Evolutionary conservation across 2,888 invertebrate genomes (phyloP).

Genomic region (Hedychridium roseum): DNA sequence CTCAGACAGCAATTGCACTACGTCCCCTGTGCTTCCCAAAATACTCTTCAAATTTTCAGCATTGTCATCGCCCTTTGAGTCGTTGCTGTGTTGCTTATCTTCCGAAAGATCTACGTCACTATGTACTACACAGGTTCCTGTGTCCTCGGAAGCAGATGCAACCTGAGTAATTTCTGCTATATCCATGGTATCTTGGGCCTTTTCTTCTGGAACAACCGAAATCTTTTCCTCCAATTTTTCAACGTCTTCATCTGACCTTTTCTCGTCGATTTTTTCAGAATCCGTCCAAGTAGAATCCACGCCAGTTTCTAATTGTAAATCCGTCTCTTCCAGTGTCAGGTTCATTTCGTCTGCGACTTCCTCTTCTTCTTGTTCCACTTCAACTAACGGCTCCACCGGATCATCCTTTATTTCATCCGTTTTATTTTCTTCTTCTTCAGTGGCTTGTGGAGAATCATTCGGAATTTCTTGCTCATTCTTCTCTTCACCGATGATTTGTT

Average conservation of each 20-base stretch:
- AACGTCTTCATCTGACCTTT: no score
- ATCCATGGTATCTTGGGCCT: no score
- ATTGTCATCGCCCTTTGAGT: constrained; percentile 8
- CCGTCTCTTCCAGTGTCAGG: constrained; percentile 19
- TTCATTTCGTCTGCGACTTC: constrained; percentile 8
- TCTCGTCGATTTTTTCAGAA: no score
- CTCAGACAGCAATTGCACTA: constrained; percentile 33
- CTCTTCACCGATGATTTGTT: not conserved
- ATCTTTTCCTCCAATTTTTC: no score
- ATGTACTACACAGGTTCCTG: no score
- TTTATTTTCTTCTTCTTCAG: constrained; percentile 3
- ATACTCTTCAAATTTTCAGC: constrained; percentile 23
- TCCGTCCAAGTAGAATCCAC: no score
- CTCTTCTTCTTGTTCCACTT: constrained; percentile 7
- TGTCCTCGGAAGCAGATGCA: no score
- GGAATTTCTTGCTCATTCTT: constrained; percentile 5
- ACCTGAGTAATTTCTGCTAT: no score
- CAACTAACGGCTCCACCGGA: not conserved
- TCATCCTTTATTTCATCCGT: constrained; percentile 1
- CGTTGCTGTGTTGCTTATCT: no score
- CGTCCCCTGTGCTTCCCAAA: constrained; percentile 20
- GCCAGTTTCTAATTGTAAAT: constrained; percentile 15
- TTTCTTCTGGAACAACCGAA: no score
- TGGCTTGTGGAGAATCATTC: not conserved
- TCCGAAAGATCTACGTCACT: no score